phyloP scores from a whole-genome alignment of 2,797 vertebrate genomes.

The Pterois miles region DNA sequence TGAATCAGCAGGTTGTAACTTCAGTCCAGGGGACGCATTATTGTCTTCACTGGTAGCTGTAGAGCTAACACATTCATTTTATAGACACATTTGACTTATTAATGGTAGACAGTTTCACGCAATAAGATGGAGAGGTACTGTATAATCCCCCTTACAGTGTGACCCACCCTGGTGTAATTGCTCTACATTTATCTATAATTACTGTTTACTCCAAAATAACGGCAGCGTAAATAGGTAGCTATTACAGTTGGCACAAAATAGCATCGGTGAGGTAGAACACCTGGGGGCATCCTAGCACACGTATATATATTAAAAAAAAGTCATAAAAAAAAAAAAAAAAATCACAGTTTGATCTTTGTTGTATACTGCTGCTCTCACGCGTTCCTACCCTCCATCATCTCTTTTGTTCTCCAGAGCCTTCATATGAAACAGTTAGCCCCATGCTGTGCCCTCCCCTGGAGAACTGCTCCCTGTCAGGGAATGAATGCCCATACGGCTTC shows the following conservation, averaged over 20 bases:
- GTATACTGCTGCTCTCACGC: neutral
- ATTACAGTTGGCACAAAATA: slow-evolving; percentile 69
- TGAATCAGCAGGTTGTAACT: slow-evolving; percentile 27
- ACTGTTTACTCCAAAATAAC: slow-evolving; percentile 72
- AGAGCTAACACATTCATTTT: slow-evolving; percentile 25
- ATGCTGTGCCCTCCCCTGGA: slow-evolving; percentile 83
- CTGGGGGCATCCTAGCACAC: slow-evolving; percentile 33
- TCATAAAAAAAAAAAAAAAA: neutral
- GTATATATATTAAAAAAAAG: neutral
- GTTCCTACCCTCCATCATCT: neutral
- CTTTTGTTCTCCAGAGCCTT: slow-evolving; percentile 77
- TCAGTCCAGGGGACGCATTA: slow-evolving; percentile 6
- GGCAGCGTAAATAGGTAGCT: slow-evolving; percentile 67
- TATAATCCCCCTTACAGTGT: slow-evolving; percentile 49
- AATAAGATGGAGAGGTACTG: slow-evolving; percentile 54
- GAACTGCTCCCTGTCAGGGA: slow-evolving; percentile 84
- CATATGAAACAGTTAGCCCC: slow-evolving; percentile 86
- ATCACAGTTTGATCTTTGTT: neutral
- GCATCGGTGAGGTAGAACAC: slow-evolving; percentile 42
- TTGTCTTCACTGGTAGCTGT: slow-evolving; percentile 14
- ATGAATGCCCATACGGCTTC: slow-evolving; percentile 84
- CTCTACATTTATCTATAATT: slow-evolving; percentile 79
- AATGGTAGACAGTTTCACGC: slow-evolving; percentile 59
- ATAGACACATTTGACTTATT: slow-evolving; percentile 48
- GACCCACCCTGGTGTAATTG: slow-evolving; percentile 72